Evolutionary conservation across 2,888 invertebrate genomes (phyloP).

Genomic region (Nomada ferruginata): DNA sequence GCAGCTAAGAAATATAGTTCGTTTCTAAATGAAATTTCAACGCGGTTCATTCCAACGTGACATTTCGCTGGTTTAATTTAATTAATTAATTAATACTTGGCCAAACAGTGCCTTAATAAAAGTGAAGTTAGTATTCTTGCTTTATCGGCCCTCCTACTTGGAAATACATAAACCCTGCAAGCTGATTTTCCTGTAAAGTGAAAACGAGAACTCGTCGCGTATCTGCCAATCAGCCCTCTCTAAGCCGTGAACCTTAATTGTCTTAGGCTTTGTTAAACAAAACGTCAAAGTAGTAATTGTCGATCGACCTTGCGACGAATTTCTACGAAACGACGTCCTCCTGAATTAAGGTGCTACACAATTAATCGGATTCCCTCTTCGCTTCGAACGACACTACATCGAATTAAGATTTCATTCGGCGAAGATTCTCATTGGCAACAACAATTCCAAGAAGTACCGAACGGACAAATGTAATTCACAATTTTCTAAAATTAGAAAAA

Average conservation of each 20-base stretch:
- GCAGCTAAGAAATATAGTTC: no score
- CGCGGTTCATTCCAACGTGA: no score
- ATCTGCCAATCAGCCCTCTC: slow-evolving; percentile 33
- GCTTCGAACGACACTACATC: not conserved
- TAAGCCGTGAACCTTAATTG: slow-evolving; percentile 52
- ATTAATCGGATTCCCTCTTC: slow-evolving; percentile 43
- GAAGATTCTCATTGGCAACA: not conserved
- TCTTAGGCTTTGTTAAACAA: slow-evolving; percentile 55
- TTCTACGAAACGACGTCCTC: slow-evolving; percentile 31
- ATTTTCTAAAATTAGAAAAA: not conserved
- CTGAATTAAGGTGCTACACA: slow-evolving; percentile 34
- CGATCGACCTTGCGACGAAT: slow-evolving; percentile 49
- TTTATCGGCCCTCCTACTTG: not conserved
- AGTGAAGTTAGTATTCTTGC: not conserved
- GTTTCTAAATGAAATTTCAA: no score
- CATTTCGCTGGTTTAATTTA: no score
- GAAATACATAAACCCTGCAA: not conserved
- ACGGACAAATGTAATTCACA: not conserved
- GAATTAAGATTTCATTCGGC: not conserved
- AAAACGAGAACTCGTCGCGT: not conserved
- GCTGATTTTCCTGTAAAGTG: not conserved
- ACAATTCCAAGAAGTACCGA: not conserved
- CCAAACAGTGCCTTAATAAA: not conserved
- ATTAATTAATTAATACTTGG: not conserved
- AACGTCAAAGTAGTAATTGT: slow-evolving; percentile 58